Conservation (phyloP, 2,888 invertebrate genomes). For the Gibbula magus region DNA sequence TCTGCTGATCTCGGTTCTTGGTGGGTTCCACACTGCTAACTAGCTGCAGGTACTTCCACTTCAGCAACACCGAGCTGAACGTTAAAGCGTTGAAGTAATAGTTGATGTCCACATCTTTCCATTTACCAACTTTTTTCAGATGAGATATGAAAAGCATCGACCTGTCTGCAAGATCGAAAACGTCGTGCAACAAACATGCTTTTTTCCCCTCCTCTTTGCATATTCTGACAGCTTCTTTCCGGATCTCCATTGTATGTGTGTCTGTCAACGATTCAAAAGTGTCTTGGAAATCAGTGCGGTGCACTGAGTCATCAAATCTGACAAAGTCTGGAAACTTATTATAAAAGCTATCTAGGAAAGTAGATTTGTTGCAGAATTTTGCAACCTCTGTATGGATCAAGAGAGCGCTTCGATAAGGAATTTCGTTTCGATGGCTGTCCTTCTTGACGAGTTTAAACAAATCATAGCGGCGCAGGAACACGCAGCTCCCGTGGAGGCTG, state of each 20-base stretch:
- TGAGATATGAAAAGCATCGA: not conserved
- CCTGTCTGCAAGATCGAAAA: not conserved
- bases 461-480: not conserved
- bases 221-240: not conserved
- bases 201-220: not conserved
- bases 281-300: not conserved
- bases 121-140: not conserved
- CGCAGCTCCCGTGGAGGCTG: not conserved
- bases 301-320: not conserved
- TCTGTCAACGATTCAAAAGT: not conserved
- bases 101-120: not conserved
- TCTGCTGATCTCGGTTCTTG: not conserved
- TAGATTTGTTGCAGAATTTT: not conserved
- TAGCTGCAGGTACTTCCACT: not conserved
- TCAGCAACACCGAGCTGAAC: not conserved
- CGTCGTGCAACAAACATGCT: not conserved
- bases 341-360: not conserved
- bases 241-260: not conserved
- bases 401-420: not conserved
- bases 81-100: constrained; percentile 3
- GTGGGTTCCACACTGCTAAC: not conserved
- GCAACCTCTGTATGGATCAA: not conserved
- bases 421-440: not conserved
- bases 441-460: not conserved
- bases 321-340: not conserved